Conservation (phyloP, 2,888 invertebrate genomes). For the Lepetodrilus schrolli region DNA sequence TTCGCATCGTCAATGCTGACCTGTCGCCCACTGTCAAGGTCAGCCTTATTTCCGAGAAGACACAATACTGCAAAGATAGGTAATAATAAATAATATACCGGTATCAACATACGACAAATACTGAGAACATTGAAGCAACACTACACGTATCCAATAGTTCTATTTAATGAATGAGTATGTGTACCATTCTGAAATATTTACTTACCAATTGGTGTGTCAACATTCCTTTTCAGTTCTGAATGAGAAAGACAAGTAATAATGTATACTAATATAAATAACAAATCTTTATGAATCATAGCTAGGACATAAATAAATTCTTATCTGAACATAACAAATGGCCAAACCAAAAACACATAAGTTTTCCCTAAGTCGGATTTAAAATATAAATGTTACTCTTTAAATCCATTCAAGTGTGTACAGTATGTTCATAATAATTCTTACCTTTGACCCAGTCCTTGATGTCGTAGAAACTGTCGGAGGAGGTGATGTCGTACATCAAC, state of each 20-base stretch:
- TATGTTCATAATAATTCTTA: too few relatives aligned
- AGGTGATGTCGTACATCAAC: conserved; percentile 89
- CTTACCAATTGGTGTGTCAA: conserved; percentile 82
- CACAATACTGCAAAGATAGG: conserved; percentile 81
- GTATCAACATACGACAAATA: too few relatives aligned
- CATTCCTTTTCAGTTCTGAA: conserved; percentile 80
- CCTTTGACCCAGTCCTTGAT: conserved; percentile 91
- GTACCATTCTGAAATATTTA: neutral
- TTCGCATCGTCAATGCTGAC: conserved; percentile 82
- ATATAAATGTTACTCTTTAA: too few relatives aligned
- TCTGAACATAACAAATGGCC: too few relatives aligned
- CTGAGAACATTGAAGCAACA: too few relatives aligned
- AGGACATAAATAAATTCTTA: too few relatives aligned
- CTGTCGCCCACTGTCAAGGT: conserved; percentile 81
- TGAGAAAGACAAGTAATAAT: conserved; percentile 38
- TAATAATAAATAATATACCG: too few relatives aligned
- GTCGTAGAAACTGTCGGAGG: conserved; percentile 83
- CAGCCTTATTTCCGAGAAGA: conserved; percentile 90
- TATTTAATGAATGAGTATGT: neutral
- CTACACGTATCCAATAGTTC: neutral
- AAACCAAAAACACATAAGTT: too few relatives aligned
- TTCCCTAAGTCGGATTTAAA: too few relatives aligned
- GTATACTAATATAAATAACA: neutral
- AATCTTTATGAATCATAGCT: too few relatives aligned
- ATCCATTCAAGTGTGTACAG: too few relatives aligned